Evolutionary conservation across 2,888 invertebrate genomes (phyloP).

Genomic region (Steinernema hermaphroditum): DNA sequence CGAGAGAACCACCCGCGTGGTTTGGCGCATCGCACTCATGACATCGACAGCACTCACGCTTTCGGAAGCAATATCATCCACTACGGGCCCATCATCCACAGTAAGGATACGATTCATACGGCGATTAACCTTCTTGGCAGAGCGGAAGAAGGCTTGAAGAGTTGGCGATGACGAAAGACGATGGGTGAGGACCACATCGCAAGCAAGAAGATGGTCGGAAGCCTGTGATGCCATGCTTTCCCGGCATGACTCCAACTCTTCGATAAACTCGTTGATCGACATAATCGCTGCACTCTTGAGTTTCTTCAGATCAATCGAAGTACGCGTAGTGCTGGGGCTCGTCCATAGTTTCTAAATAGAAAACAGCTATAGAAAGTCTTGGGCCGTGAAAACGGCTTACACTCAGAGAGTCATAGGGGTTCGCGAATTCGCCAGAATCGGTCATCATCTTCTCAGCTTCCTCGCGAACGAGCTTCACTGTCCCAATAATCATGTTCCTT

Average conservation of each 20-base stretch:
- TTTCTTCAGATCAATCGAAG: constrained; percentile 46
- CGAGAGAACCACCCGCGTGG: constrained; percentile 54
- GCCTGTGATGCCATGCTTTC: constrained; percentile 49
- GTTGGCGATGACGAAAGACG: constrained; percentile 47
- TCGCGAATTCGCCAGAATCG: constrained; percentile 38
- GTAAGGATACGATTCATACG: constrained; percentile 31
- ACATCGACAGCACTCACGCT: constrained; percentile 37
- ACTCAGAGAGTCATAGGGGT: constrained; percentile 52
- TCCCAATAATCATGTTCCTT: constrained; percentile 51
- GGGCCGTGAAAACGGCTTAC: constrained; percentile 31
- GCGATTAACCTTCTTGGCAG: neutral
- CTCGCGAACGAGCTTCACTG: constrained; percentile 52
- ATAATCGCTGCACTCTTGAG: constrained; percentile 39
- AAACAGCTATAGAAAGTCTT: neutral
- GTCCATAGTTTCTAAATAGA: constrained; percentile 49
- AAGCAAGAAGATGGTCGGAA: constrained; percentile 45
- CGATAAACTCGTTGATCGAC: constrained; percentile 43
- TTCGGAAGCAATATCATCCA: constrained; percentile 30
- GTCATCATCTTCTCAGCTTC: constrained; percentile 46
- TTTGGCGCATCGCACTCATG: constrained; percentile 33
- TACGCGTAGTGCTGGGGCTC: constrained; percentile 35
- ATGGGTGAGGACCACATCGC: constrained; percentile 52
- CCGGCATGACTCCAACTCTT: constrained; percentile 51
- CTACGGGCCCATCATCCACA: constrained; percentile 33
- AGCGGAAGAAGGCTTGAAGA: constrained; percentile 38